phyloP scores from a whole-genome alignment of 2,888 invertebrate species.

The Leptinotarsa haldemani region DNA sequence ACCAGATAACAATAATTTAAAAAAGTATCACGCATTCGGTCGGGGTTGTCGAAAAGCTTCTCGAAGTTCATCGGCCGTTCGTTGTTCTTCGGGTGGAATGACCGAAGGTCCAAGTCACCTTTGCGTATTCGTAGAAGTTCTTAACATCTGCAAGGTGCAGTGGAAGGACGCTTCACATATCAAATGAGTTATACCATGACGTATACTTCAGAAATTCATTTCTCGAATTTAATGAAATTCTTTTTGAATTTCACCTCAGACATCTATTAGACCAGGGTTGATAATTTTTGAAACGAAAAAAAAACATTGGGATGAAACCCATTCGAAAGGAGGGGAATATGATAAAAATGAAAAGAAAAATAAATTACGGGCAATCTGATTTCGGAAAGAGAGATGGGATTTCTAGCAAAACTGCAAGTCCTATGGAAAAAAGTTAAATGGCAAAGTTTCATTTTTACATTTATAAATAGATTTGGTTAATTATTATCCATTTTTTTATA shows the following conservation, averaged over 20 bases:
- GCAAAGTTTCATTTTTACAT: too few relatives aligned
- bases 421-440: too few relatives aligned
- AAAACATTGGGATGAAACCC: too few relatives aligned
- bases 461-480: too few relatives aligned
- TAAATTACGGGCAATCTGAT: too few relatives aligned
- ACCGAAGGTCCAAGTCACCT: constrained; percentile 37
- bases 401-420: too few relatives aligned
- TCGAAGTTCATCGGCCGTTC: constrained; percentile 43
- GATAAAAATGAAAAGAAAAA: too few relatives aligned
- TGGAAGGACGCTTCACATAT: background rate
- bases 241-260: background rate
- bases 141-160: constrained; percentile 12
- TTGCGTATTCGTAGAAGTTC: constrained; percentile 28
- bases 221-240: background rate
- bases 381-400: too few relatives aligned
- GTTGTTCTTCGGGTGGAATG: constrained; percentile 37
- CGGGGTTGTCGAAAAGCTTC: constrained; percentile 43
- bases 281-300: too few relatives aligned
- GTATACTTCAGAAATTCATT: background rate
- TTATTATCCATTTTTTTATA: too few relatives aligned
- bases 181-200: background rate
- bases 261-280: too few relatives aligned
- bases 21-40: constrained; percentile 44
- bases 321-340: too few relatives aligned
- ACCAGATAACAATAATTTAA: constrained; percentile 40